Conservation (phyloP, 2,888 invertebrate genomes). For the Mesodorylaimus sp. region DNA sequence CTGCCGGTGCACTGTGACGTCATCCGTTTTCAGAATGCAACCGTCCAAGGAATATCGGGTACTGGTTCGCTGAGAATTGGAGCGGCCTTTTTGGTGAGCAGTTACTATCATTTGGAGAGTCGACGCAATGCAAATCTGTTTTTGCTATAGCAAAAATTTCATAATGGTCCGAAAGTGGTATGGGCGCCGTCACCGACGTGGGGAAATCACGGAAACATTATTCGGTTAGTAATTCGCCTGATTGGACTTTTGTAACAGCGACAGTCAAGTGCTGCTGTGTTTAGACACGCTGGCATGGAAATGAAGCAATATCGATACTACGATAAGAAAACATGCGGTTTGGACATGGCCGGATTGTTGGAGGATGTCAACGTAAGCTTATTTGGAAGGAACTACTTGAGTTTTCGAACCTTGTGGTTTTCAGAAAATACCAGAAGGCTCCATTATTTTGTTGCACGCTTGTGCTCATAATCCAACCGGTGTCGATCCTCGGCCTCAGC, state of each 20-base stretch:
- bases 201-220: conserved; percentile 93
- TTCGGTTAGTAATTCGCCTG: conserved; percentile 42
- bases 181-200: conserved; percentile 84
- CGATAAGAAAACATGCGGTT: conserved; percentile 73
- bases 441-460: conserved; percentile 76
- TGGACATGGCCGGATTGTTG: conserved; percentile 69
- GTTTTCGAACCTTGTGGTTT: conserved; percentile 26
- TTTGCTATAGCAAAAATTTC: conserved; percentile 37
- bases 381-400: conserved; percentile 3
- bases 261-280: neutral
- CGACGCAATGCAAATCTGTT: neutral
- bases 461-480: conserved; percentile 98
- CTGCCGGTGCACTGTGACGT: neutral
- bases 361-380: conserved; percentile 51
- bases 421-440: conserved; percentile 74
- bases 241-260: neutral
- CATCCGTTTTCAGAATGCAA: conserved; percentile 42
- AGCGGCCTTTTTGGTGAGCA: conserved; percentile 56
- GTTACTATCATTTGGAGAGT: neutral
- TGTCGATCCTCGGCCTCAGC: conserved; percentile 62
- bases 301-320: conserved; percentile 83
- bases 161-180: conserved; percentile 50
- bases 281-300: conserved; percentile 52
- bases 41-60: conserved; percentile 72
- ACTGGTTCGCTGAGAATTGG: conserved; percentile 90